Base-by-base conservation (phyloP, 2,113 vertebrate species). In the Erpornis zantholeuca region DNA sequence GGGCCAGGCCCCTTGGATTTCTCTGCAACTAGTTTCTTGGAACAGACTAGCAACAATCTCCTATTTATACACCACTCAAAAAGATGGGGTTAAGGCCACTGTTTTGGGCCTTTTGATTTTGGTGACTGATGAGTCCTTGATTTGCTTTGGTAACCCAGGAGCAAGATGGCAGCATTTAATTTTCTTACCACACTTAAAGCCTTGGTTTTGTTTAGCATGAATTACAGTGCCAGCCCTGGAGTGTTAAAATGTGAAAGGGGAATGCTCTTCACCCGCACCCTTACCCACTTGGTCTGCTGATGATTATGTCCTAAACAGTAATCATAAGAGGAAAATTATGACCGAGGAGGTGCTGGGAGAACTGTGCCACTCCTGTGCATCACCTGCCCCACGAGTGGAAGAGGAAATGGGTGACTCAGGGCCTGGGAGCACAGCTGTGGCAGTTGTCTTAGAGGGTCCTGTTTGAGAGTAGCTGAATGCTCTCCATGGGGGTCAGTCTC, bases 391-490 rank as follows among this genome's bases (percentile, higher is more conserved):
- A 53, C 2, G 9, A 89, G 36, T 57, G 49, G 70, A 65, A 88
- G 71, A 52, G 86, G 53, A 90, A 94, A 77, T n/a, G 81, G 27
- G 49, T 95, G 95, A 97, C 28, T 95, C 69, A 88, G 84, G 82
- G 57, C 61, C 63, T 91, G 71, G 66, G 53, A 93, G 45, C 68
- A 33, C 16, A 72, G 72, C 82, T 76, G 28, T 81, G 83, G 29
- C 36, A 56, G 18, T 27, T 63, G 77, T 72, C 61, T 71, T 59
- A 36, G 12, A 59, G 19, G 40, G 19, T 59, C 61, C 15, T 1
- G 2, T 22, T 31, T 88, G 53, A 81, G 38, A 42, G 33, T 60
- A 69, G 16, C 21, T 73, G 45, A 76, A 44, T 49, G 31, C 54
- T 29, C 2, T 21, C 61, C 50, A 7, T 5, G 3, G 38, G 16